Percentiles rank a stretch among this genome's conserved stretches.
Evolutionary conservation across 2,888 invertebrate genomes (phyloP).

Genomic region (Dryomyza anilis): DNA sequence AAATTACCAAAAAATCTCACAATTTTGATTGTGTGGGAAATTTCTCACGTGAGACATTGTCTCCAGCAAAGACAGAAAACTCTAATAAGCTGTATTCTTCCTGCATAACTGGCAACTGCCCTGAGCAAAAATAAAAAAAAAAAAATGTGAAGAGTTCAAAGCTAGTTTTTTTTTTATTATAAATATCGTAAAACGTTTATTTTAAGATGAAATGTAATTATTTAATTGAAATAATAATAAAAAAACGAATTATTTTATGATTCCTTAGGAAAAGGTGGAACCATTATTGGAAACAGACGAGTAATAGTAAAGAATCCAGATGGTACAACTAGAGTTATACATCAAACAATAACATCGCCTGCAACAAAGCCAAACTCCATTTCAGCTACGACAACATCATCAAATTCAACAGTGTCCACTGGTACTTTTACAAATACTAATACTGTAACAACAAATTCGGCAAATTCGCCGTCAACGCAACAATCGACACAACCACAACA

Average conservation of each 20-base stretch:
- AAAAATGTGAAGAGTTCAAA: not conserved
- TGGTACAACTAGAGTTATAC: constrained; percentile 70
- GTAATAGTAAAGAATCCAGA: constrained; percentile 64
- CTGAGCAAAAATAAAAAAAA: no score
- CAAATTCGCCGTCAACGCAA: no score
- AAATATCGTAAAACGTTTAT: not conserved
- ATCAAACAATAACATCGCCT: constrained; percentile 68
- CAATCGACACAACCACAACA: no score
- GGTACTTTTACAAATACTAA: constrained; percentile 50
- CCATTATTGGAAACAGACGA: constrained; percentile 56
- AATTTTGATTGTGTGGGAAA: no score
- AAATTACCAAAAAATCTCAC: no score
- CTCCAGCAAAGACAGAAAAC: no score
- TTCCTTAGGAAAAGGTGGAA: constrained; percentile 44
- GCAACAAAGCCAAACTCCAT: constrained; percentile 61
- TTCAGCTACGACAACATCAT: constrained; percentile 63
- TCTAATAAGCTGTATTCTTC: no score
- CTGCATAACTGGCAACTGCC: no score
- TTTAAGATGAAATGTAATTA: not conserved
- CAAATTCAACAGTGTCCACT: constrained; percentile 9
- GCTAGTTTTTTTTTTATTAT: not conserved
- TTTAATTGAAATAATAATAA: not conserved
- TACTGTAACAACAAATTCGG: no score
- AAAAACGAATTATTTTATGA: not conserved
- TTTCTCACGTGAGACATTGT: no score